phyloP scores from a whole-genome alignment of 2,797 vertebrate genomes.

The Muscicapa comitata region DNA sequence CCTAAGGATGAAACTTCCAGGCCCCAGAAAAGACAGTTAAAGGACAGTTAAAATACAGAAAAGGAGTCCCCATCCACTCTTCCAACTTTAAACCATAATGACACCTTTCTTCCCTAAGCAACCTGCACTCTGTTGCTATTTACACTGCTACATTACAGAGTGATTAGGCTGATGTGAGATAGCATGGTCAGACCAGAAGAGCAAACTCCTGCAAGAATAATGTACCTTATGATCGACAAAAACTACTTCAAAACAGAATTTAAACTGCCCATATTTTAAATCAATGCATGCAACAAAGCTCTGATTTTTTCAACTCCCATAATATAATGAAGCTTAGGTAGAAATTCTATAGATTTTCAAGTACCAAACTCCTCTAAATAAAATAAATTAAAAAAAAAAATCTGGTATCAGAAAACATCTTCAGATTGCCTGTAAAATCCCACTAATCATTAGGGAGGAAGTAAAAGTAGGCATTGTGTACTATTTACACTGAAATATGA shows the following conservation, averaged over 20 bases:
- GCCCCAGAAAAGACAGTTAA: not conserved
- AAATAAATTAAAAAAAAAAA: not conserved
- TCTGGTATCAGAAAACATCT: not conserved
- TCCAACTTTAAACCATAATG: not conserved
- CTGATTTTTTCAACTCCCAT: not conserved
- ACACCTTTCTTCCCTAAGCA: not conserved
- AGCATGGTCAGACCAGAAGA: not conserved
- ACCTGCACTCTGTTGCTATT: not conserved
- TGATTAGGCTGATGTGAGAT: not conserved
- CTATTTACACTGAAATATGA: not conserved
- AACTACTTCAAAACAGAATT: not conserved
- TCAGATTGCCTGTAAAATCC: not conserved
- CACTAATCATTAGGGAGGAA: not conserved
- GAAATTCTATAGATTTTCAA: not conserved
- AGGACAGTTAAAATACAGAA: not conserved
- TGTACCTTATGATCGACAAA: not conserved
- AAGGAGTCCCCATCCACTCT: not conserved
- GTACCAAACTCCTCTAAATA: not conserved
- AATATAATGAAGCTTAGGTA: not conserved
- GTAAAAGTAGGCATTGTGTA: not conserved
- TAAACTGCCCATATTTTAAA: not conserved
- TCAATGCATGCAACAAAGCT: not conserved
- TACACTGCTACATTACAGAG: not conserved
- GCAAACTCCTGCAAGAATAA: not conserved
- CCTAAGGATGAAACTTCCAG: not conserved